Evolutionary conservation across 2,888 invertebrate species (phyloP).

Genomic region (Dryocosmus kuriphilus): DNA sequence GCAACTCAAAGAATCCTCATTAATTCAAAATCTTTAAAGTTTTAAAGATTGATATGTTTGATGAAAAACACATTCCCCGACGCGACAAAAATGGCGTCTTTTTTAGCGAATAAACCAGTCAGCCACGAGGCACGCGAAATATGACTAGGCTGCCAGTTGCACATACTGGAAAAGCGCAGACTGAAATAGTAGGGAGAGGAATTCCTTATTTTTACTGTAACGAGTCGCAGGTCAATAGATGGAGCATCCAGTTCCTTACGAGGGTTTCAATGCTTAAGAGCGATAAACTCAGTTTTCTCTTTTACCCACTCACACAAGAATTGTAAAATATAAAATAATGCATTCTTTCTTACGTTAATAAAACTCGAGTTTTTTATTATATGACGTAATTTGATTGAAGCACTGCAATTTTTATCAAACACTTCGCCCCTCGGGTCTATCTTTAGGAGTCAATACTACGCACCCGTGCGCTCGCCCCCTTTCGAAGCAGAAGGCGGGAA

Average conservation of each 20-base stretch:
- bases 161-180: not conserved
- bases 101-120: not conserved
- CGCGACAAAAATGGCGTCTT: not conserved
- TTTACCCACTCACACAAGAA: conserved; percentile 43
- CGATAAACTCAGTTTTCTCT: conserved; percentile 54
- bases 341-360: not conserved
- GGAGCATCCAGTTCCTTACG: conserved; percentile 12
- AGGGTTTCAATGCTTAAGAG: not conserved
- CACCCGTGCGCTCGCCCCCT: not conserved
- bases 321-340: not conserved
- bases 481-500: conserved; percentile 51
- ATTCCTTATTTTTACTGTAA: conserved; percentile 5
- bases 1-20: not conserved
- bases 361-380: not conserved
- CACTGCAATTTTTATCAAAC: not conserved
- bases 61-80: not conserved
- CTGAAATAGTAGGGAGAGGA: not conserved
- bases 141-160: not conserved
- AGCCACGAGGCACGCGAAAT: not conserved
- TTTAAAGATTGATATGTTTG: not conserved
- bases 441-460: conserved; percentile 1
- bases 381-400: not conserved
- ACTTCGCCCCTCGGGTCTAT: not conserved
- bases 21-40: not conserved
- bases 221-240: conserved; percentile 26